A percentile compares a stretch with the other conserved stretches of the same genome.
These are phyloP conservation scores for Scaptodrosophila lebanonensis DNA, from an alignment of 1,140 invertebrate species.

Conservation along the genomic window DNA sequence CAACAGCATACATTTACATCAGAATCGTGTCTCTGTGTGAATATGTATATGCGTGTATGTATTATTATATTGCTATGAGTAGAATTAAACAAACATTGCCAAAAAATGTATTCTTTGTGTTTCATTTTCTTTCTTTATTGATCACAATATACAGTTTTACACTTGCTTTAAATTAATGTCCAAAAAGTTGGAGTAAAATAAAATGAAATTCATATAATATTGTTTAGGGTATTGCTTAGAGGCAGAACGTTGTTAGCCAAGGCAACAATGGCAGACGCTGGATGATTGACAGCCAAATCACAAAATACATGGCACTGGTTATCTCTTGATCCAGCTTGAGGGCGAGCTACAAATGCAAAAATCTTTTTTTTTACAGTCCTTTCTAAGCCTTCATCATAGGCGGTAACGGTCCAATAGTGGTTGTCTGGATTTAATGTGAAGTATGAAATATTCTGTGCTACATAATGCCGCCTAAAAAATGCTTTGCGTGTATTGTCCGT, in stretches of 20 bases:
- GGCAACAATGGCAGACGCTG: constrained; percentile 95
- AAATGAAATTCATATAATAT: constrained; percentile 15
- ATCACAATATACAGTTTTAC: too few relatives aligned
- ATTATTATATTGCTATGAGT: too few relatives aligned
- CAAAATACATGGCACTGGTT: constrained; percentile 98
- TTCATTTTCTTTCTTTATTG: too few relatives aligned
- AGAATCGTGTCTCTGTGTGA: too few relatives aligned
- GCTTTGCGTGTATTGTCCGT: constrained; percentile 94
- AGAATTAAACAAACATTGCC: too few relatives aligned
- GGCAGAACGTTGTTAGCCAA: constrained; percentile 94
- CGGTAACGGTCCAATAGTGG: constrained; percentile 82
- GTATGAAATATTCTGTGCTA: constrained; percentile 91
- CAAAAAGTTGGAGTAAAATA: too few relatives aligned
- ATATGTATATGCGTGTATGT: too few relatives aligned
- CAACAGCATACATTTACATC: too few relatives aligned
- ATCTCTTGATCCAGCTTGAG: constrained; percentile 83
- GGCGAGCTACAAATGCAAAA: constrained; percentile 95
- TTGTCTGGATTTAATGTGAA: constrained; percentile 94
- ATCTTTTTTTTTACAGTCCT: constrained; percentile 80
- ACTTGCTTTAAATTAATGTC: too few relatives aligned
- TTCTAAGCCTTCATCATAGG: constrained; percentile 29
- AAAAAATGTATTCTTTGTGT: too few relatives aligned
- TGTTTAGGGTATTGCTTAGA: constrained; percentile 50
- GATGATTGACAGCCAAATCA: constrained; percentile 94
- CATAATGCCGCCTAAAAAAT: constrained; percentile 90